These are phyloP conservation scores for Cariama cristata DNA, from an alignment of 2,113 vertebrate species.

Conservation along the genomic window DNA sequence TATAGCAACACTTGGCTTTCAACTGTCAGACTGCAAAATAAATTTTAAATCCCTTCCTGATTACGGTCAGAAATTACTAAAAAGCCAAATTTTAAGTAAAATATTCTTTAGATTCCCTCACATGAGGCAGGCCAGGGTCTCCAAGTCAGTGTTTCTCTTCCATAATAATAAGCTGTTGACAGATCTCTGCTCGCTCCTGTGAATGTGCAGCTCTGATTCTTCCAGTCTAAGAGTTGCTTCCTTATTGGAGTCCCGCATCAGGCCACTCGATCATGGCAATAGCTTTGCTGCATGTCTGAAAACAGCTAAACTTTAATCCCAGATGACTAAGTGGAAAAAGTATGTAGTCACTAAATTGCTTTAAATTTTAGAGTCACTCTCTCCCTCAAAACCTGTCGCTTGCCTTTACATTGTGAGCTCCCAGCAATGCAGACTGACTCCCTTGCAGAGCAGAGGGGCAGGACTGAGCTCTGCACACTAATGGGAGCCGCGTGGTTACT, in stretches of 20 bases:
- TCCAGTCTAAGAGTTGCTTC: background rate
- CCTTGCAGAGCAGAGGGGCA: rapidly evolving
- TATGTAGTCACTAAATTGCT: background rate
- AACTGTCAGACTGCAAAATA: background rate
- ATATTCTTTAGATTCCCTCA: background rate
- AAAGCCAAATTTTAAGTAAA: background rate
- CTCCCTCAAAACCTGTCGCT: background rate
- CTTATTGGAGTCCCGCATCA: background rate
- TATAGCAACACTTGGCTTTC: background rate
- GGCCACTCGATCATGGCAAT: background rate
- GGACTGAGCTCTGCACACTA: background rate
- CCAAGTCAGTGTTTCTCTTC: background rate
- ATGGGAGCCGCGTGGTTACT: background rate
- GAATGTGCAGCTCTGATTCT: background rate
- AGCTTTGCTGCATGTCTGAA: background rate
- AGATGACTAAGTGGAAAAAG: background rate
- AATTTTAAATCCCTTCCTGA: background rate
- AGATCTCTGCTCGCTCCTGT: background rate
- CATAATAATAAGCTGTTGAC: background rate
- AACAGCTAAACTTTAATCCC: background rate
- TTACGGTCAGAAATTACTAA: background rate
- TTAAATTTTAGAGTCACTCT: background rate
- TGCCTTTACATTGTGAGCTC: background rate
- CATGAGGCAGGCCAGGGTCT: background rate
- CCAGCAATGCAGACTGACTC: background rate